A percentile compares a stretch with the other conserved stretches of the same genome.
These are phyloP conservation scores for Pangasius macronema DNA, from an alignment of 2,797 vertebrate species.

Conservation along the genomic window DNA sequence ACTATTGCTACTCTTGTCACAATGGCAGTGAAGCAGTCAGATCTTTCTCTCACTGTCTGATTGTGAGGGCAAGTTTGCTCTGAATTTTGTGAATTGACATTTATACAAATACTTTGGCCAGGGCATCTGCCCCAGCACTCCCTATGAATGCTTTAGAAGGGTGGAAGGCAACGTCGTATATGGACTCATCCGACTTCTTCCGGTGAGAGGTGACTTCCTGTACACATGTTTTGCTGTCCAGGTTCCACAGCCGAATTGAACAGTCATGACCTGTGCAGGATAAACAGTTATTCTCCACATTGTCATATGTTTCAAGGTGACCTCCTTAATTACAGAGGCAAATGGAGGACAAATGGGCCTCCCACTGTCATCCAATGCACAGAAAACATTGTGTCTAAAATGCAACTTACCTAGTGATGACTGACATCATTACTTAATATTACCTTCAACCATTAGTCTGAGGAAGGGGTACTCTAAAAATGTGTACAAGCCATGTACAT, in stretches of 20 bases:
- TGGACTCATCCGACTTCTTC: constrained; percentile 97
- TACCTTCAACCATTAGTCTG: not conserved
- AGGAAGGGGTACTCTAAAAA: not conserved
- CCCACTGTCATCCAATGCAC: no score
- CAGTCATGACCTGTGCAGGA: constrained; percentile 89
- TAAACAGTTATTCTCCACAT: not conserved
- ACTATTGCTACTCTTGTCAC: constrained; percentile 71
- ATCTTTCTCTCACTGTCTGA: constrained; percentile 52
- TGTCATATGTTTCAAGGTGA: not conserved
- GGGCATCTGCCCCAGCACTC: constrained; percentile 95
- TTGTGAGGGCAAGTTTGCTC: constrained; percentile 40
- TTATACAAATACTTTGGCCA: constrained; percentile 97
- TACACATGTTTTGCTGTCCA: constrained; percentile 97
- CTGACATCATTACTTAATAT: not conserved
- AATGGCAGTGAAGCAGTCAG: constrained; percentile 83
- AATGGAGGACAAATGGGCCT: not conserved
- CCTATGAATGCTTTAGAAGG: constrained; percentile 98
- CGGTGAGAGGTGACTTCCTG: constrained; percentile 98
- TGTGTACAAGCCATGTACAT: not conserved
- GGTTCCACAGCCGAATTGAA: constrained; percentile 97
- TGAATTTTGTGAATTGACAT: constrained; percentile 62
- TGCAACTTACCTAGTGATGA: not conserved
- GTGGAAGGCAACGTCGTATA: constrained; percentile 99
- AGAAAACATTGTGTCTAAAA: not conserved
- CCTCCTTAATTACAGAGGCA: not conserved